phyloP scores from a whole-genome alignment of 1,140 invertebrate species.

The Aphis craccivora region DNA sequence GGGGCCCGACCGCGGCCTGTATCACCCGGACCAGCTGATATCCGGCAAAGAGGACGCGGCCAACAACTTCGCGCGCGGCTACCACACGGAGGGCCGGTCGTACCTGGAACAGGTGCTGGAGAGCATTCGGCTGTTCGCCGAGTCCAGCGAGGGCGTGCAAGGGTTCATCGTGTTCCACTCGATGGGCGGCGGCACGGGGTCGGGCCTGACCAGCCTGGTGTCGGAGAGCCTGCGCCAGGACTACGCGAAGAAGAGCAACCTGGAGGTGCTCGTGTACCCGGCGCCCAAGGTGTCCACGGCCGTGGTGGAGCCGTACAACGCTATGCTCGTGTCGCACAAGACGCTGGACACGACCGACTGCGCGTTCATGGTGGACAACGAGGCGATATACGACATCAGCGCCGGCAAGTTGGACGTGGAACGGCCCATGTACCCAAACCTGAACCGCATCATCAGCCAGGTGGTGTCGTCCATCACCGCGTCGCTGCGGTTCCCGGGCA shows the following conservation, averaged over 20 bases:
- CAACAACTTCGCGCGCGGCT: slow-evolving; percentile 88
- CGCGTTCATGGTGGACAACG: slow-evolving; percentile 74
- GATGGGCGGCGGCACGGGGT: slow-evolving; percentile 83
- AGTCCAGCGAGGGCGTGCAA: slow-evolving; percentile 1
- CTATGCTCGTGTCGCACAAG: slow-evolving; percentile 73
- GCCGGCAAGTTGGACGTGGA: slow-evolving; percentile 68
- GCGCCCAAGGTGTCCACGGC: slow-evolving; percentile 60
- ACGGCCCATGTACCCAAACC: slow-evolving; percentile 70
- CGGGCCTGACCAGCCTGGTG: slow-evolving; percentile 80
- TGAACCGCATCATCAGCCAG: slow-evolving; percentile 70
- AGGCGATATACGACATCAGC: slow-evolving; percentile 75
- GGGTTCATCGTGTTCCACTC: slow-evolving; percentile 80
- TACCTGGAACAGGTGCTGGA: slow-evolving; percentile 62
- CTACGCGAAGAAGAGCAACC: slow-evolving; percentile 74
- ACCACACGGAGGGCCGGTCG: slow-evolving; percentile 66
- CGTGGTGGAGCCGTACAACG: slow-evolving; percentile 74
- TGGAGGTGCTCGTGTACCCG: slow-evolving; percentile 58
- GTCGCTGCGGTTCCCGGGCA: slow-evolving; percentile 70
- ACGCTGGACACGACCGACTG: slow-evolving; percentile 73
- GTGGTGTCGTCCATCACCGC: slow-evolving; percentile 68
- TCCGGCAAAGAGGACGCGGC: slow-evolving; percentile 88
- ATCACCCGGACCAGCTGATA: slow-evolving; percentile 80
- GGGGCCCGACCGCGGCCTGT: slow-evolving; percentile 77
- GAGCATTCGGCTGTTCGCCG: slow-evolving; percentile 3
- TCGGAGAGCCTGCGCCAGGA: slow-evolving; percentile 80